Conservation (phyloP, 1,140 invertebrate species). For the Zaprionus kolodkinae region DNA sequence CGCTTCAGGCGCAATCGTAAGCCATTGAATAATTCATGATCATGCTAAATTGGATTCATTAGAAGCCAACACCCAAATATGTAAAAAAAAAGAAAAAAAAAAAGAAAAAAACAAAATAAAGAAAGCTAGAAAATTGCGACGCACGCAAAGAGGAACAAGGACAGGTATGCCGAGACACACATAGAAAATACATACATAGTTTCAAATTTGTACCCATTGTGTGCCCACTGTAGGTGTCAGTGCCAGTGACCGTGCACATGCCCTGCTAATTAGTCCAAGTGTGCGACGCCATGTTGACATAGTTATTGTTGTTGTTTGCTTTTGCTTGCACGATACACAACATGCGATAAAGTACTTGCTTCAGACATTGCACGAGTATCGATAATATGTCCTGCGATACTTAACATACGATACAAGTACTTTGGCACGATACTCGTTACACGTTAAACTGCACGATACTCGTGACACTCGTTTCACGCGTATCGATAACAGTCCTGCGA, state of each 20-base stretch:
- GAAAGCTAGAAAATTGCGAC: conserved; percentile 49
- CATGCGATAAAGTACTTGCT: background rate
- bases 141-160: conserved; percentile 47
- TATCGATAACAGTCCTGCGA: background rate
- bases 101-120: background rate
- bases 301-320: conserved; percentile 26
- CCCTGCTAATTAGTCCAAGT: conserved; percentile 70
- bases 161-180: conserved; percentile 21
- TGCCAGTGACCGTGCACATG: conserved; percentile 20
- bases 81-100: too few relatives aligned
- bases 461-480: background rate
- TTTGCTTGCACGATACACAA: conserved; percentile 19
- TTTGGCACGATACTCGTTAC: too few relatives aligned
- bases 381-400: background rate
- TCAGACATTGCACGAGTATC: background rate
- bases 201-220: background rate
- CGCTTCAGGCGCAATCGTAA: conserved; percentile 20
- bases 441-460: too few relatives aligned
- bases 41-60: conserved; percentile 50
- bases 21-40: conserved; percentile 67
- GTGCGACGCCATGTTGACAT: conserved; percentile 52
- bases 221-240: conserved; percentile 12
- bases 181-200: background rate
- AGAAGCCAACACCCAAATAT: conserved; percentile 18
- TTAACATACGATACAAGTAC: too few relatives aligned